These are phyloP conservation scores for Machimus rusticus DNA, from an alignment of 2,888 invertebrate genomes.

Conservation along the genomic window DNA sequence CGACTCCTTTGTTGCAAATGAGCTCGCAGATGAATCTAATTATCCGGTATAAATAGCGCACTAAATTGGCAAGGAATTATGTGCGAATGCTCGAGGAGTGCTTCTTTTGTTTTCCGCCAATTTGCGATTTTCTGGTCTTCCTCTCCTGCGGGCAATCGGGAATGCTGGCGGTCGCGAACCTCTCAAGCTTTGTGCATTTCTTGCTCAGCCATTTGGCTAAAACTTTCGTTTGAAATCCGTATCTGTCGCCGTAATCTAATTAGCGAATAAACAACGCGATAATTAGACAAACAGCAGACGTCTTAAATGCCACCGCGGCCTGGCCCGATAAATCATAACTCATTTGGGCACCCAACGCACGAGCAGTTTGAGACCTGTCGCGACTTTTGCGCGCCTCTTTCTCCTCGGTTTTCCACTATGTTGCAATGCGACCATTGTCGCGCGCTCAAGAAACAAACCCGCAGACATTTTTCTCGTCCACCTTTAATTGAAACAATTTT, in stretches of 20 bases:
- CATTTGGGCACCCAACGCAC: background rate
- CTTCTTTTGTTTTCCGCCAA: conserved; percentile 34
- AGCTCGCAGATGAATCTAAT: conserved; percentile 36
- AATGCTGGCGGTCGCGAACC: background rate
- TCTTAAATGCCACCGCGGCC: conserved; percentile 18
- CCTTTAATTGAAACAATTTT: background rate
- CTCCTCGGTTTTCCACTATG: background rate
- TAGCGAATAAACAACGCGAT: conserved; percentile 36
- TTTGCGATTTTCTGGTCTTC: conserved; percentile 10
- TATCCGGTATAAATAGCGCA: conserved; percentile 41
- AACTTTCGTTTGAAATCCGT: conserved; percentile 24
- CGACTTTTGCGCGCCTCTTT: background rate
- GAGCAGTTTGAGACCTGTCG: background rate
- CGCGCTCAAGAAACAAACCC: background rate
- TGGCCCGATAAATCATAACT: conserved; percentile 29
- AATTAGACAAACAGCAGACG: conserved; percentile 30
- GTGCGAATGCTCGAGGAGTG: conserved; percentile 20
- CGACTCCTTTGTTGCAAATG: conserved; percentile 26
- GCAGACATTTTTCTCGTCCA: background rate
- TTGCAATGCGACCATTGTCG: background rate
- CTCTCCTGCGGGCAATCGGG: background rate
- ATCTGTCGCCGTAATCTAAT: conserved; percentile 29
- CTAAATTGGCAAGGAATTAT: conserved; percentile 39
- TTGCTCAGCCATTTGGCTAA: background rate
- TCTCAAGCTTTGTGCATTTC: background rate